Base-by-base conservation (phyloP, 2,113 vertebrate species). In the Camelus dromedarius region DNA sequence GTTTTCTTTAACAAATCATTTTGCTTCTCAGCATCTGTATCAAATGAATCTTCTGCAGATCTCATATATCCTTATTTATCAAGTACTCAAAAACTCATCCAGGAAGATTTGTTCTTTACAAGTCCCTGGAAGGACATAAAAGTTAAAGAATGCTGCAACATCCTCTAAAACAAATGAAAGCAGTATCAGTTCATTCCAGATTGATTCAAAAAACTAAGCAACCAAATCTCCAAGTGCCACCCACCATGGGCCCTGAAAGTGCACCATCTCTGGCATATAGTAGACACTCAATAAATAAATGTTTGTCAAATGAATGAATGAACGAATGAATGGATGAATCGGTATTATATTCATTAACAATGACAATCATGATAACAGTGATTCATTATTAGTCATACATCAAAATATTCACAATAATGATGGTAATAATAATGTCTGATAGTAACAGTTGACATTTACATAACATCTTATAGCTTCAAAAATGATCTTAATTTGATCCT, bases 391-490 rank as follows among this genome's bases (percentile, higher is more conserved):
- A 73, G 35, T 15, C 35, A 77, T 7, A 58, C 5, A 30, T 52
- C 13, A 58, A 15, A 67, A 87, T 35, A 62, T 35, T 93, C 56
- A 91, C 38, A 64, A 60, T 32, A 60, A 91, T 14, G 35, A 81
- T 35, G 32, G 76, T 8, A 16, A 30, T 75, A 60, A 75, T 89
- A 42, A 91, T 52, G 72, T 69, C 35, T 64, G 14, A 70, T 28
- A 46, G 62, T 60, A 89, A 84, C 30, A 81, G 56, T 0, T n/a
- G 46, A 35, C 26, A 64, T 46, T 64, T 75, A 83, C 3, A 32
- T 16, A 93, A 77, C 32, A 52, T 35, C 93, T 75, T 38, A 87
- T 10, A 58, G 35, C 32, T 97, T 96, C 60, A 50, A 89, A 52
- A 80, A 75, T 75, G 48, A 80, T 46, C 73, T 93, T 80, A 42